Evolutionary conservation across 2,888 invertebrate species (phyloP).

Genomic region (Julus scandinavius): DNA sequence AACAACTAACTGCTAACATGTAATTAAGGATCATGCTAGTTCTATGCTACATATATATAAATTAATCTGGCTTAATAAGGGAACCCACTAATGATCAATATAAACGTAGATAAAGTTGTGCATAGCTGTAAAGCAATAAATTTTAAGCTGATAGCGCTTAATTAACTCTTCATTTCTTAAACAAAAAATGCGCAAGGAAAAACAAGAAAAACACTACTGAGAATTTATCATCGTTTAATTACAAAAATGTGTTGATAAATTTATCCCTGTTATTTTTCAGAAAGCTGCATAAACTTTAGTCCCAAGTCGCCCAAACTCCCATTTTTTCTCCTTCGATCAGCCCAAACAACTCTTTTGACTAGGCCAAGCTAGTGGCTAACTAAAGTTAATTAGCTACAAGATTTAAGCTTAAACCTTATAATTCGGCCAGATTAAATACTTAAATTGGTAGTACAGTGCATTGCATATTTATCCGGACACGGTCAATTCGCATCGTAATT

Average conservation of each 20-base stretch:
- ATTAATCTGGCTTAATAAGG: neutral
- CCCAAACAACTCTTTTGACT: too few species aligned
- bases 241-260: too few species aligned
- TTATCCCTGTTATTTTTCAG: neutral
- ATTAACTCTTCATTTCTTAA: neutral
- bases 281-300: neutral
- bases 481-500: too few species aligned
- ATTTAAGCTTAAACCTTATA: too few species aligned
- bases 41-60: neutral
- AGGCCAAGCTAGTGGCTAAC: too few species aligned
- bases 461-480: too few species aligned
- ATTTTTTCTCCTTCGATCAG: neutral
- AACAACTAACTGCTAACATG: neutral
- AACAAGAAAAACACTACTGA: neutral
- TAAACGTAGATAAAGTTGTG: neutral
- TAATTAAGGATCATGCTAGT: neutral
- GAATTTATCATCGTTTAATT: neutral
- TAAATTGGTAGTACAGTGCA: too few species aligned
- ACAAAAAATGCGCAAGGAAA: neutral
- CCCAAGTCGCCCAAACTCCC: neutral
- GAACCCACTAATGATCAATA: constrained; percentile 21
- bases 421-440: too few species aligned
- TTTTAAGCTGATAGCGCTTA: neutral
- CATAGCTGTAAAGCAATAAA: neutral
- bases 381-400: too few species aligned